Evolutionary conservation across 37 sponge, comb jelly and placozoan genomes (phyloP).

Genomic region (Axinella damicornis): DNA sequence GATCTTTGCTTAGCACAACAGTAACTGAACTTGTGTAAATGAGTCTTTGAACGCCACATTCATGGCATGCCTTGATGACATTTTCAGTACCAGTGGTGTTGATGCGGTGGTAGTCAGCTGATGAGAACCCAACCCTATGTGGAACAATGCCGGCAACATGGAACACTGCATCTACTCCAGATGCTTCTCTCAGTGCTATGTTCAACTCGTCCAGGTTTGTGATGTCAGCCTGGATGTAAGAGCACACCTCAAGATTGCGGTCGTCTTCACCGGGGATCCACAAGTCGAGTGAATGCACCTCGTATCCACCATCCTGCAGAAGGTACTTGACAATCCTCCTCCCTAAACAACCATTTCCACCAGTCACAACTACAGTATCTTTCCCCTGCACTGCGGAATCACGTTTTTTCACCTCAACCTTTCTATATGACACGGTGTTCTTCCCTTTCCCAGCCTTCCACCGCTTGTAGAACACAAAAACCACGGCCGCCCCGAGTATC

Average conservation of each 20-base stretch:
- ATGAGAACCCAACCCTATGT: neutral
- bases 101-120: constrained; percentile 8
- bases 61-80: constrained; percentile 43
- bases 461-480: constrained; percentile 35
- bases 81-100: constrained; percentile 50
- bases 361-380: constrained; percentile 46
- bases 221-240: constrained; percentile 60
- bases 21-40: constrained; percentile 55
- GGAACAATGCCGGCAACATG: constrained; percentile 49
- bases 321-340: constrained; percentile 29
- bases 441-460: neutral
- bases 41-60: constrained; percentile 47
- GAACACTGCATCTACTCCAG: constrained; percentile 54
- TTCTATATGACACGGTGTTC: constrained; percentile 13
- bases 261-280: constrained; percentile 46
- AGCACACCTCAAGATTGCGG: constrained; percentile 27
- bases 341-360: constrained; percentile 52
- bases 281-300: constrained; percentile 56
- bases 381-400: neutral
- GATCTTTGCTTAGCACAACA: constrained; percentile 33
- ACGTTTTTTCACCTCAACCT: neutral
- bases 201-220: constrained; percentile 30
- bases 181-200: constrained; percentile 2
- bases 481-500: constrained; percentile 4
- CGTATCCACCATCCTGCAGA: constrained; percentile 57